phyloP scores from a whole-genome alignment of 2,797 vertebrate genomes.

The Coranthus polyacanthus region DNA sequence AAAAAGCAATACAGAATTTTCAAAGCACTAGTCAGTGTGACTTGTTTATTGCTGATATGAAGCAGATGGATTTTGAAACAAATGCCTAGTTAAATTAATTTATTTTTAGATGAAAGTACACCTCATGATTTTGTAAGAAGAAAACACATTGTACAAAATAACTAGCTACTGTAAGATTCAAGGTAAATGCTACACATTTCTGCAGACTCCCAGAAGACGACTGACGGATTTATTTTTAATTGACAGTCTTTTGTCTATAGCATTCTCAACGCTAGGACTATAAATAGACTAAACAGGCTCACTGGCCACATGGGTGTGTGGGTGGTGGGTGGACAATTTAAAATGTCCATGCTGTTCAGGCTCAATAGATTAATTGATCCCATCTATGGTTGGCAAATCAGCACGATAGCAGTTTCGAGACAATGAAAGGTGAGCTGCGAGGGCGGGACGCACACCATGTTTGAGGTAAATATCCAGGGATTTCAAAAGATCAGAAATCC shows the following conservation, averaged over 20 bases:
- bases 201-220: constrained; percentile 25
- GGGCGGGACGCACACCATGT: constrained; percentile 43
- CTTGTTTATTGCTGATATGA: constrained; percentile 37
- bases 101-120: constrained; percentile 34
- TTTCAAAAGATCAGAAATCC: constrained; percentile 67
- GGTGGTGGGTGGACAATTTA: constrained; percentile 50
- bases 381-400: constrained; percentile 54
- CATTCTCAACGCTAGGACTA: constrained; percentile 36
- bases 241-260: constrained; percentile 56
- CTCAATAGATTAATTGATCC: constrained; percentile 70
- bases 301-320: constrained; percentile 46
- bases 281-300: constrained; percentile 58
- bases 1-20: constrained; percentile 29
- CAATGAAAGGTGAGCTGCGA: constrained; percentile 55
- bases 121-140: constrained; percentile 12
- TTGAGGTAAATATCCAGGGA: constrained; percentile 67
- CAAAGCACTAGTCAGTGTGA: constrained; percentile 23
- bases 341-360: constrained; percentile 63
- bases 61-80: constrained; percentile 32
- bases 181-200: constrained; percentile 30
- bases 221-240: constrained; percentile 57
- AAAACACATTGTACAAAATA: constrained; percentile 28
- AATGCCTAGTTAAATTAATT: constrained; percentile 16
- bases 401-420: constrained; percentile 47
- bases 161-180: constrained; percentile 23